Evolutionary conservation across 92 coral and sea anemone species (phyloP), one percentile per base, ranked within the genome.

Genomic region (Montipora capitata): DNA sequence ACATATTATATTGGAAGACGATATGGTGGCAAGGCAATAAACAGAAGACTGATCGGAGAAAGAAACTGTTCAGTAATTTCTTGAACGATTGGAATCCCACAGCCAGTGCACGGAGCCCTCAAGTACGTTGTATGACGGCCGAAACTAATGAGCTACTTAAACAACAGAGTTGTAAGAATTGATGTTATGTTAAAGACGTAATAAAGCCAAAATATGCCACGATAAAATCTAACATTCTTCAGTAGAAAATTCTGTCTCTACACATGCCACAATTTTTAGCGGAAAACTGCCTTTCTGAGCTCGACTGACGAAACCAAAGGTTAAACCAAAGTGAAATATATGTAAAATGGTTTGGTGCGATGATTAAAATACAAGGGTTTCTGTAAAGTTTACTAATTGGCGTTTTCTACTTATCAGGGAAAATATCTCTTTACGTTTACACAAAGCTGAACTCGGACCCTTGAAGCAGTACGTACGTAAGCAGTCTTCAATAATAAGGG

Each of bases 141-240:
- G 44, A 43, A 62, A 63, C 61, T 63, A 27, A 70, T 0, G 17
- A n/a, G 1, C 17, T 71, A 71, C 15, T 49, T 45, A 17, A 61
- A 78, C 40, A 59, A 16, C 39, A 63, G 2, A 63, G 40, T 14
- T 41, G 82, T n/a, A 40, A 27, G 68, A 42, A 5, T 0, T 79
- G 74, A 44, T 79, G 42, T 63, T 18, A 12, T 3, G 14, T 39
- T 66, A 61, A 44, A 57, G 80, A 76, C 57, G 71, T 45, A 49
- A 65, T 27, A 7, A 17, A 12, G 73, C 43, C 62, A 79, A 42
- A 20, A 64, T 27, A 79, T 79, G 73, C 44, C 84, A 17, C 61
- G 74, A 42, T 42, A 78, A 79, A 45, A n/a, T 40, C n/a, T 41
- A 10, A 41, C 68, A 77, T 79, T 79, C 62, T 79, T 79, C 64